Percentiles rank a stretch among this genome's conserved stretches.
Evolutionary conservation across 1,140 invertebrate genomes (phyloP).

Genomic region (Paraescarpia echinospica): DNA sequence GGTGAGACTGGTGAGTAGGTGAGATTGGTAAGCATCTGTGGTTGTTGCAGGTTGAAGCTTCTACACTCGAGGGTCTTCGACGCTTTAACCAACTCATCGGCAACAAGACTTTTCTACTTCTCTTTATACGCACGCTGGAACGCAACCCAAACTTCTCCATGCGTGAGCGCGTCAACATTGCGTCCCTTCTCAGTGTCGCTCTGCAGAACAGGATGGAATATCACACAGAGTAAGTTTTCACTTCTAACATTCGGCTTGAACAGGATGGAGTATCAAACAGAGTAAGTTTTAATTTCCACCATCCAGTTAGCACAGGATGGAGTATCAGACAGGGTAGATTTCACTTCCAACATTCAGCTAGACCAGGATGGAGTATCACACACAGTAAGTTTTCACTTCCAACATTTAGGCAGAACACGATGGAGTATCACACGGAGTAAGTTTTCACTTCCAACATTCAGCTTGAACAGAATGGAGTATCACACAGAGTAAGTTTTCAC

Average conservation of each 20-base stretch:
- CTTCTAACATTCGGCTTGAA: no score
- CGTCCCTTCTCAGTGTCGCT: constrained; percentile 97
- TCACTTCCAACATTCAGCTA: constrained; percentile 96
- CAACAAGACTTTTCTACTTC: constrained; percentile 90
- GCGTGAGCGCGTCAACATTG: constrained; percentile 96
- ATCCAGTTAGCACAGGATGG: no score
- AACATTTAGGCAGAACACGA: constrained; percentile 98
- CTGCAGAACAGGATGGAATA: constrained; percentile 99
- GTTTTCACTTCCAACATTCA: no score
- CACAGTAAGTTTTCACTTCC: constrained; percentile 95
- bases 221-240: constrained; percentile 79
- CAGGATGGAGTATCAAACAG: no score
- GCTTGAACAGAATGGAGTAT: no score
- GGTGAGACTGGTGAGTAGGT: background rate
- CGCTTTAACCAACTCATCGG: constrained; percentile 94
- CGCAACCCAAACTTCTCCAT: constrained; percentile 90
- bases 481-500: no score
- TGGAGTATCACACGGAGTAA: constrained; percentile 97
- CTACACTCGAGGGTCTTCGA: constrained; percentile 68
- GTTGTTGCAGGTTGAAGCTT: background rate
- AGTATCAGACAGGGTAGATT: no score
- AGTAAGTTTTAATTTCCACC: constrained; percentile 63
- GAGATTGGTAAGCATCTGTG: background rate
- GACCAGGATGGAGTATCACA: no score
- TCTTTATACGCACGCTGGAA: constrained; percentile 96